Base-by-base conservation (phyloP, 2,888 invertebrate species). In the Conchocele bisecta region DNA sequence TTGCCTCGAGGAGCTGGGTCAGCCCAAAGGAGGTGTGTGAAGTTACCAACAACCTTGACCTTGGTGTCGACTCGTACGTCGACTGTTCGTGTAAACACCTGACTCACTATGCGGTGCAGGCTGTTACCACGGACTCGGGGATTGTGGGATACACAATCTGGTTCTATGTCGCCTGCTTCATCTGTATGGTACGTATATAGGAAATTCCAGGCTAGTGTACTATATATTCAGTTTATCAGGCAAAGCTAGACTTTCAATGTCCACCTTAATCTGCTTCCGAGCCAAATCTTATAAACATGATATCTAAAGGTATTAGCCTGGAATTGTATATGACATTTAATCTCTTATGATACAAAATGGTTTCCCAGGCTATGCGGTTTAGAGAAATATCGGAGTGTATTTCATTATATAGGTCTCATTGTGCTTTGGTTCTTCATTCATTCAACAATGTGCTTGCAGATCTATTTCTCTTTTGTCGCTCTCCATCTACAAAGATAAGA, bases 81-180 rank as follows among this genome's bases (percentile, higher is more conserved):
- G 85, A 87, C 48, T 90, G 90, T 70, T 82, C 87, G 1, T 89
- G 89, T 72, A 81, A 76, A 44, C 90, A 90, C 79, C 79, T 90
- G 82, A 86, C 89, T 20, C 86, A 83, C 59, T 90, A 90, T 67
- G 88, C 88, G 35, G 89, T 90, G 37, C 79, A 81, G 59, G 84
- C 88, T 9, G 67, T 75, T 5, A 80, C 81, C 15, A 65, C 75
- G 11, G 83, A 85, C 60, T 73, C 80, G 2, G 82, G 80, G 29
- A 66, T 87, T 17, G 83, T 88, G 5, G 89, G 89, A 33, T 90
- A 89, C 68, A 82, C 84, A 9, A 64, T 85, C 22, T 89, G 88
- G 88, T 89, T 90, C 74, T 87, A 83, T 75, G 81, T 90, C 20
- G 75, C 86, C 48, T 85, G 87, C 61, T 87, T 87, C 63, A 84